These are phyloP conservation scores for Rhorus exstirpatorius DNA, from an alignment of 2,888 invertebrate genomes.

Conservation along the genomic window DNA sequence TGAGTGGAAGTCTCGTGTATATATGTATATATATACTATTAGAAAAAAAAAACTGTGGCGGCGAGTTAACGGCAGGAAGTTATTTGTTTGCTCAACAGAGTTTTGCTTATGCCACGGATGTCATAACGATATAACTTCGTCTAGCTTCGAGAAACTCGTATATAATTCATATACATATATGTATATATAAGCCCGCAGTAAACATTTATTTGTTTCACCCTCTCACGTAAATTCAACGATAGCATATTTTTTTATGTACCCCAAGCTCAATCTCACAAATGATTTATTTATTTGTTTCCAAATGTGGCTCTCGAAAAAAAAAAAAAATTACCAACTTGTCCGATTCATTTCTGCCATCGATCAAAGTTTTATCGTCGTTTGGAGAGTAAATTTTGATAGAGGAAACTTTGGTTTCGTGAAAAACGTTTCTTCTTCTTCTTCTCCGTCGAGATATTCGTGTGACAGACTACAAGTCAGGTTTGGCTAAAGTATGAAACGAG, in stretches of 20 bases:
- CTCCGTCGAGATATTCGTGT: too few relatives aligned
- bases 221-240: constrained; percentile 22
- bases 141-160: constrained; percentile 47
- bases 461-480: too few relatives aligned
- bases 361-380: constrained; percentile 16
- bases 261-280: constrained; percentile 38
- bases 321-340: constrained; percentile 6
- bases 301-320: not conserved
- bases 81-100: constrained; percentile 58
- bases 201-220: constrained; percentile 64
- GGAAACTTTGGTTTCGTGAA: not conserved
- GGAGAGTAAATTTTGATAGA: not conserved
- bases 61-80: constrained; percentile 65
- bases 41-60: constrained; percentile 66
- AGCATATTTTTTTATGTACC: constrained; percentile 31
- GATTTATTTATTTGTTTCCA: constrained; percentile 19
- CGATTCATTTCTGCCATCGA: constrained; percentile 31
- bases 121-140: constrained; percentile 72
- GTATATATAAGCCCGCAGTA: constrained; percentile 56
- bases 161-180: constrained; percentile 44
- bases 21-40: constrained; percentile 34
- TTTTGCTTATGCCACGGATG: constrained; percentile 68
- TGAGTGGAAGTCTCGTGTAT: constrained; percentile 8
- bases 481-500: too few relatives aligned
- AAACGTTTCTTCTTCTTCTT: not conserved